phyloP scores from a whole-genome alignment of 2,888 invertebrate genomes.

The Oligia latruncula region DNA sequence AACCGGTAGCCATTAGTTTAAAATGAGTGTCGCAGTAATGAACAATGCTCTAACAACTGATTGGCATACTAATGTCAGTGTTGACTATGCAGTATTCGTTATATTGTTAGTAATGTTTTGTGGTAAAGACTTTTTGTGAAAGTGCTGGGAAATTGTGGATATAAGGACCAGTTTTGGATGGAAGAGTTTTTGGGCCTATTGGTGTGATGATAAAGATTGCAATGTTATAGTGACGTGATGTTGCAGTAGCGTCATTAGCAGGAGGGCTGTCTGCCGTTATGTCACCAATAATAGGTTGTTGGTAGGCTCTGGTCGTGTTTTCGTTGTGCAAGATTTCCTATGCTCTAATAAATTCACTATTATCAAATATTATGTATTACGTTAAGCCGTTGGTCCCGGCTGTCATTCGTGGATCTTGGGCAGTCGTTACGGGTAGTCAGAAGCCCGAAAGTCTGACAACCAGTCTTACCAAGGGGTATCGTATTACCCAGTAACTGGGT shows the following conservation, averaged over 20 bases:
- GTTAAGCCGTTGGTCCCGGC: too few species aligned
- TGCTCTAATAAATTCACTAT: too few species aligned
- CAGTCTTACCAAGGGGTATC: too few species aligned
- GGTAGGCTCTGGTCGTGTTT: background rate
- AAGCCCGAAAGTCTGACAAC: too few species aligned
- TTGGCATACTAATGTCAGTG: slow-evolving; percentile 52
- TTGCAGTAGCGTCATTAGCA: background rate
- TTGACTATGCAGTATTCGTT: slow-evolving; percentile 21
- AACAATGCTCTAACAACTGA: slow-evolving; percentile 42
- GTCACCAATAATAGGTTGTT: slow-evolving; percentile 29
- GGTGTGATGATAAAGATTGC: background rate
- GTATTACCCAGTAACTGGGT: too few species aligned
- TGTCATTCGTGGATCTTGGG: too few species aligned
- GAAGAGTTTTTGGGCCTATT: background rate
- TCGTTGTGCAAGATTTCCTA: too few species aligned
- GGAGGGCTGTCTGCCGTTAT: background rate
- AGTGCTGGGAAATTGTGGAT: background rate
- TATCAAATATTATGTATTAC: too few species aligned
- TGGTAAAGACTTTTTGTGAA: slow-evolving; percentile 19
- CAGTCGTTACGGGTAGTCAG: too few species aligned
- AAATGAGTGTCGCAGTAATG: slow-evolving; percentile 59
- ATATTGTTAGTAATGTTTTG: slow-evolving; percentile 18
- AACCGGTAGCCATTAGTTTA: slow-evolving; percentile 71
- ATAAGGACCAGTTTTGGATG: slow-evolving; percentile 5
- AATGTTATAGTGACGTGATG: background rate